These are phyloP conservation scores for Peromyscus polionotus DNA, from an alignment of 2,113 vertebrate species.

Conservation along the genomic window DNA sequence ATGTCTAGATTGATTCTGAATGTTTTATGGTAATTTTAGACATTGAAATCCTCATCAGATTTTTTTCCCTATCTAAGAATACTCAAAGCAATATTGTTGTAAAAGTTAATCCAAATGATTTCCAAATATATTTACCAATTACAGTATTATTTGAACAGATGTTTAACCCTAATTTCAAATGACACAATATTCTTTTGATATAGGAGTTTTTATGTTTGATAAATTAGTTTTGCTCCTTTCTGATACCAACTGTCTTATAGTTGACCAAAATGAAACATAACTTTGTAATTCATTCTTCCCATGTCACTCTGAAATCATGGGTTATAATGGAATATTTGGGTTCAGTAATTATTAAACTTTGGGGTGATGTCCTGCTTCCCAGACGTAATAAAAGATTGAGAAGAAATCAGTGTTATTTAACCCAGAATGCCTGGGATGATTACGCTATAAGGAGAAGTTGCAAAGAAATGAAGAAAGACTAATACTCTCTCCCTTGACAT, in stretches of 20 bases:
- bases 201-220: conserved; percentile 13
- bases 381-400: not conserved
- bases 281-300: not conserved
- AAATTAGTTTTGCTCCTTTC: conserved; percentile 19
- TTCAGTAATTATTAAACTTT: not conserved
- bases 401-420: not conserved
- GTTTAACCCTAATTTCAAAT: conserved; percentile 45
- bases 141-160: not conserved
- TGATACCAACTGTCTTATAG: conserved; percentile 41
- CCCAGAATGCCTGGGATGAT: not conserved
- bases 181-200: conserved; percentile 9
- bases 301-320: conserved; percentile 6
- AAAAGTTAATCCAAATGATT: conserved; percentile 13
- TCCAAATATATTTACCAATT: not conserved
- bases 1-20: conserved; percentile 17
- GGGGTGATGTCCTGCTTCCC: not conserved
- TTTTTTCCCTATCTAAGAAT: not conserved
- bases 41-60: conserved; percentile 11
- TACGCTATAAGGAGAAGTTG: conserved; percentile 12
- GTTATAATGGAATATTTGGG: not conserved
- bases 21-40: conserved; percentile 43
- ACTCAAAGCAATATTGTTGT: not conserved
- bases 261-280: conserved; percentile 34
- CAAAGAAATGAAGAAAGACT: conserved; percentile 23
- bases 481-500: conserved; percentile 31